Conservation (phyloP, 2,113 vertebrate species). For the Pluvialis apricaria region DNA sequence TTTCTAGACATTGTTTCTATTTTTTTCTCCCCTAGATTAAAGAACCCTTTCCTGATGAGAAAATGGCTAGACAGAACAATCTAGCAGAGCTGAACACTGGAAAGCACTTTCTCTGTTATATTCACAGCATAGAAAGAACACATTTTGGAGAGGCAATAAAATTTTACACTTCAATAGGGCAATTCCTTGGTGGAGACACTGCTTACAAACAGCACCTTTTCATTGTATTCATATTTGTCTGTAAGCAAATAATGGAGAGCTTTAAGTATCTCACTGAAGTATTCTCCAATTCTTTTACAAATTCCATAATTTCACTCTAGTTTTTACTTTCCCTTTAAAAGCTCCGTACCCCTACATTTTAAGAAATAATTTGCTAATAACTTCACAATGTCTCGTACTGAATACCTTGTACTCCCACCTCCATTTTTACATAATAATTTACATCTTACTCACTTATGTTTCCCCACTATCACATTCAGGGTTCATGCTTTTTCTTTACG, state of each 20-base stretch:
- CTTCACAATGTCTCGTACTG: neutral
- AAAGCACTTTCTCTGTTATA: neutral
- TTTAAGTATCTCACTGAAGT: neutral
- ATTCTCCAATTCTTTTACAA: neutral
- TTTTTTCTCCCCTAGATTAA: neutral
- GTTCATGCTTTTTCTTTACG: neutral
- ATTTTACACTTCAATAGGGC: neutral
- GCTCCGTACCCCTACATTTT: neutral
- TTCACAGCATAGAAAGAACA: neutral
- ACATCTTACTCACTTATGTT: neutral
- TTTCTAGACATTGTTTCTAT: neutral
- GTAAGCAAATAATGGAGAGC: neutral
- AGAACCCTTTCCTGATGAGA: neutral
- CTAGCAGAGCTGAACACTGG: neutral
- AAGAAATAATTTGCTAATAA: neutral
- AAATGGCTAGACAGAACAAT: neutral
- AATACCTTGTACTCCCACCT: neutral
- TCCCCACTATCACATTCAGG: neutral
- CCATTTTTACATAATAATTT: neutral
- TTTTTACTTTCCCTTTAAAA: neutral
- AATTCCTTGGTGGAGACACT: neutral
- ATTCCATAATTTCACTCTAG: neutral
- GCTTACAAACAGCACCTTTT: neutral
- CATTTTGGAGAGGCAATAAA: neutral
- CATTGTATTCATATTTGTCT: neutral